phyloP scores from a whole-genome alignment of 2,113 vertebrate species.

The Pluvialis apricaria region DNA sequence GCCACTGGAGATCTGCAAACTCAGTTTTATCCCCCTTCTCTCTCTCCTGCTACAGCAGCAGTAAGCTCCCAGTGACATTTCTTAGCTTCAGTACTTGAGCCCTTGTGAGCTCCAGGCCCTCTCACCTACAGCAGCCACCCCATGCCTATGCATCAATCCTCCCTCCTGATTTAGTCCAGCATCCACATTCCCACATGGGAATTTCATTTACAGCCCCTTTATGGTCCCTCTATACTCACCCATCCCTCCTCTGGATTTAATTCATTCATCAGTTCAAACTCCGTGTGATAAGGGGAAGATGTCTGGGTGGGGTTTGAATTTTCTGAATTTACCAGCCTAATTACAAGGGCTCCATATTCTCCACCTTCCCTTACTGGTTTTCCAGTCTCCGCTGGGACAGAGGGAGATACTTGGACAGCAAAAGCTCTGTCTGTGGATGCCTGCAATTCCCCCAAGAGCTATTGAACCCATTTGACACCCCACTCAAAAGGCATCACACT shows the following conservation, averaged over 20 bases:
- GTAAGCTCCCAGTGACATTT: not conserved
- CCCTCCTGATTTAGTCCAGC: not conserved
- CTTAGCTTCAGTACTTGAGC: not conserved
- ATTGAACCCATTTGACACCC: rapidly evolving
- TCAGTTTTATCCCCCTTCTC: rapidly evolving
- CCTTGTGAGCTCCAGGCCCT: not conserved
- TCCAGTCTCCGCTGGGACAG: not conserved
- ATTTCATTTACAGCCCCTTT: not conserved
- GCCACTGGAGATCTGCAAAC: not conserved
- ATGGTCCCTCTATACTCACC: not conserved
- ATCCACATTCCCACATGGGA: not conserved
- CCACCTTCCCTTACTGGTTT: not conserved
- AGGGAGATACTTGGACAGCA: not conserved
- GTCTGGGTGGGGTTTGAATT: not conserved
- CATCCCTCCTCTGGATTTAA: not conserved
- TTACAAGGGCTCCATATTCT: not conserved
- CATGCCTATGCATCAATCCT: not conserved
- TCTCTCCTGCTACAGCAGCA: not conserved
- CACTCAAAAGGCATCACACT: rapidly evolving
- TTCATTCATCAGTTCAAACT: not conserved
- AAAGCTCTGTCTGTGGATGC: not conserved
- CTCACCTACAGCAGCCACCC: not conserved
- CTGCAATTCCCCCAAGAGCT: not conserved
- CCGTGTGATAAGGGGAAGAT: not conserved
- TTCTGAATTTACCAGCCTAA: not conserved